phyloP scores from a whole-genome alignment of 2,113 vertebrate species.

The Eonycteris spelaea region DNA sequence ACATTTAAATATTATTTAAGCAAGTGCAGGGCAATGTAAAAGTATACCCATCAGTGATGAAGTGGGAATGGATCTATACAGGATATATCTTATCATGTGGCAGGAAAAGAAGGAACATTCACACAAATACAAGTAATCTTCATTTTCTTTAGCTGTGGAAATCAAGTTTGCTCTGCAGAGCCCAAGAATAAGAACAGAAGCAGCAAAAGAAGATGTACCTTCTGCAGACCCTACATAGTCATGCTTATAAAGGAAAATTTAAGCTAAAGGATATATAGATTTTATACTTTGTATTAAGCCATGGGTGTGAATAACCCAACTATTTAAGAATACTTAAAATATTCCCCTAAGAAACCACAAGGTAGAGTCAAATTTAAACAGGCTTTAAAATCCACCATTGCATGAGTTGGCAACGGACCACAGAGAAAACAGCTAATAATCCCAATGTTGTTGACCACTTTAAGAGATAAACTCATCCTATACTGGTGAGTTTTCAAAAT shows the following conservation, averaged over 20 bases:
- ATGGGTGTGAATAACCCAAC: neutral
- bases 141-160: neutral
- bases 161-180: neutral
- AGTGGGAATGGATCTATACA: neutral
- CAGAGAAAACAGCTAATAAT: neutral
- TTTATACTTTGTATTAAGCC: neutral
- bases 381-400: neutral
- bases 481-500: neutral
- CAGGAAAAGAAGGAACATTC: neutral
- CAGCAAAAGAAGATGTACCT: neutral
- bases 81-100: neutral
- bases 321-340: slow-evolving; percentile 17
- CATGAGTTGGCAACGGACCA: neutral
- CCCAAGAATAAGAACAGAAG: neutral
- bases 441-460: neutral
- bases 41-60: neutral
- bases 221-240: neutral
- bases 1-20: slow-evolving; percentile 7
- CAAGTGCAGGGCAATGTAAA: neutral
- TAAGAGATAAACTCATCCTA: neutral
- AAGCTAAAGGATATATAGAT: neutral
- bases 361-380: neutral
- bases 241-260: neutral
- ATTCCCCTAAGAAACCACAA: neutral
- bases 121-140: slow-evolving; percentile 12